Percentiles rank a stretch among this genome's conserved stretches.
Conservation (phyloP, 2,113 vertebrate species). For the Trichechus manatus region DNA sequence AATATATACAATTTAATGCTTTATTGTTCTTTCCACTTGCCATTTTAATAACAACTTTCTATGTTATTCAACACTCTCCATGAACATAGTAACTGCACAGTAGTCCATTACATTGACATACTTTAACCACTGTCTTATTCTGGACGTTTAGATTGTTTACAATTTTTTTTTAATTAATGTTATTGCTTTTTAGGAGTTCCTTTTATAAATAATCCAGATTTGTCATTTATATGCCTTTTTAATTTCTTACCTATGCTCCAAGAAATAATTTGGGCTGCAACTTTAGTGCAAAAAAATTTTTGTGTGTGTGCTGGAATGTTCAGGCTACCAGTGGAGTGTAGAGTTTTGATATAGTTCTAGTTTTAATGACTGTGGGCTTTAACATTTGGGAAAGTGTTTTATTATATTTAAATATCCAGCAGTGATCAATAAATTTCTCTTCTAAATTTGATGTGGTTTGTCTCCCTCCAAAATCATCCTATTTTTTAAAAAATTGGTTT, state of each 20-base stretch:
- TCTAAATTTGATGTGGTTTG: background rate
- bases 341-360: background rate
- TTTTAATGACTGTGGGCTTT: background rate
- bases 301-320: background rate
- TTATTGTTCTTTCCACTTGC: constrained; percentile 47
- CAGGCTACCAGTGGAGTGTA: background rate
- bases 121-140: constrained; percentile 27
- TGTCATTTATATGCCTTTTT: background rate
- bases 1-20: background rate
- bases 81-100: background rate
- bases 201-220: constrained; percentile 16
- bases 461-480: background rate
- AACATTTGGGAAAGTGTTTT: background rate
- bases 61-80: background rate
- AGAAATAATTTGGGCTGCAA: background rate
- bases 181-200: background rate
- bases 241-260: background rate
- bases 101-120: background rate
- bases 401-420: background rate
- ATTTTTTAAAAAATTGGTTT: background rate
- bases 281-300: background rate
- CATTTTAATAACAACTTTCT: background rate
- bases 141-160: background rate
- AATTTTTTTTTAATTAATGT: background rate
- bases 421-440: constrained; percentile 9